These are phyloP conservation scores for Oryzias sinensis DNA, from an alignment of 2,797 vertebrate genomes.

Conservation along the genomic window DNA sequence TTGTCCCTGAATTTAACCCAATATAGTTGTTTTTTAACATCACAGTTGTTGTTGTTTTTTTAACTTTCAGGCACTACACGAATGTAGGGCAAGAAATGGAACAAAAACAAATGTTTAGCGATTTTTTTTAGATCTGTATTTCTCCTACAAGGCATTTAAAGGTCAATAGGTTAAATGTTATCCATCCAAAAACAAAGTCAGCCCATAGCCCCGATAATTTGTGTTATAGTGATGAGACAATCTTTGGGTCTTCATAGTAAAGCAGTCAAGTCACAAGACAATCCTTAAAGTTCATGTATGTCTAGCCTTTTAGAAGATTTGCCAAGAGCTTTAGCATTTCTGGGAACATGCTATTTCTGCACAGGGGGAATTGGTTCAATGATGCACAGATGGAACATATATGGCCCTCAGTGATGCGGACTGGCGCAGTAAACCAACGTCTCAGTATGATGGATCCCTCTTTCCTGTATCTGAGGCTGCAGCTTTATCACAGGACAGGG, in stretches of 20 bases:
- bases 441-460: conserved; percentile 71
- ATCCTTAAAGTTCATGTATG: conserved; percentile 52
- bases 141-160: conserved; percentile 39
- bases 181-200: conserved; percentile 61
- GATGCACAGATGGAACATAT: conserved; percentile 68
- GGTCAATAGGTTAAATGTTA: conserved; percentile 62
- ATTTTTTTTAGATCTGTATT: conserved; percentile 39
- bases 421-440: conserved; percentile 62
- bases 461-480: conserved; percentile 69
- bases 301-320: conserved; percentile 51
- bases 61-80: conserved; percentile 48
- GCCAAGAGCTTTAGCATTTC: conserved; percentile 50
- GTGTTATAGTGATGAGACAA: too few species aligned
- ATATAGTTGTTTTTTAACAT: conserved; percentile 55
- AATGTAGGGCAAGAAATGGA: conserved; percentile 24
- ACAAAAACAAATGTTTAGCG: conserved; percentile 28
- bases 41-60: conserved; percentile 14
- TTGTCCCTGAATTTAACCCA: conserved; percentile 38
- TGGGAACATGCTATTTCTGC: conserved; percentile 47
- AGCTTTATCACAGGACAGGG: conserved; percentile 79
- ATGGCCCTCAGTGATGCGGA: conserved; percentile 66
- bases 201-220: conserved; percentile 60
- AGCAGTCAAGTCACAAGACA: conserved; percentile 60
- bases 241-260: conserved; percentile 16
- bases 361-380: conserved; percentile 61